A percentile compares a stretch with the other conserved stretches of the same genome.
phyloP scores from a whole-genome alignment of 2,888 invertebrate genomes.

The Drosophila barbarae region DNA sequence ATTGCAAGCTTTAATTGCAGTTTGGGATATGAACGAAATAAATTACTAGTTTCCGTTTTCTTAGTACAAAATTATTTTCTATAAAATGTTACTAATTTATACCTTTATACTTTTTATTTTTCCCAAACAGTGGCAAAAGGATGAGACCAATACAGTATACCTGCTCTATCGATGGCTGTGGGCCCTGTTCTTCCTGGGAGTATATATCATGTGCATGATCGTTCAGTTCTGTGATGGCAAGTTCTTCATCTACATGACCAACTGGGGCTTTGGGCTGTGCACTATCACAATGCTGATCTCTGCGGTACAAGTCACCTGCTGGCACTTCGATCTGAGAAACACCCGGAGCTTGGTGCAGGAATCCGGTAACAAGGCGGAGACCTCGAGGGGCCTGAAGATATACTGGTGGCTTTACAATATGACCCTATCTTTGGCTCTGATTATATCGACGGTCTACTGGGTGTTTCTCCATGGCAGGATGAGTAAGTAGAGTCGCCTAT shows the following conservation, averaged over 20 bases:
- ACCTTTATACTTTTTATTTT: neutral
- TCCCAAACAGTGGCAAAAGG: conserved; percentile 76
- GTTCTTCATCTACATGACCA: conserved; percentile 79
- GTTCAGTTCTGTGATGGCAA: conserved; percentile 70
- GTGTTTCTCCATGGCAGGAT: conserved; percentile 78
- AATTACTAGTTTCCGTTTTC: neutral
- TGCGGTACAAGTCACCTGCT: conserved; percentile 75
- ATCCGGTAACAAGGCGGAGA: conserved; percentile 58
- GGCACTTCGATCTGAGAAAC: conserved; percentile 74
- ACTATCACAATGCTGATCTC: conserved; percentile 73
- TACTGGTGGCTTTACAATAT: conserved; percentile 87
- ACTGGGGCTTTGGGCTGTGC: conserved; percentile 78
- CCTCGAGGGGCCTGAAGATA: conserved; percentile 78
- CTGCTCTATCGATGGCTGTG: conserved; percentile 77
- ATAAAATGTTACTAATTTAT: neutral
- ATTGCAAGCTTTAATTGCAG: neutral
- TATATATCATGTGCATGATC: conserved; percentile 67
- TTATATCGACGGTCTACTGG: conserved; percentile 89
- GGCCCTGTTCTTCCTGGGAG: conserved; percentile 72
- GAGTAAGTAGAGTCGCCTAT: conserved; percentile 62
- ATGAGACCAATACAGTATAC: conserved; percentile 71
- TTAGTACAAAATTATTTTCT: neutral
- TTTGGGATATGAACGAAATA: neutral
- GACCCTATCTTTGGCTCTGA: conserved; percentile 84
- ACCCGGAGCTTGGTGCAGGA: conserved; percentile 60